Evolutionary conservation across 2,113 vertebrate species (phyloP).

Genomic region (Nyctibius bracteatus): DNA sequence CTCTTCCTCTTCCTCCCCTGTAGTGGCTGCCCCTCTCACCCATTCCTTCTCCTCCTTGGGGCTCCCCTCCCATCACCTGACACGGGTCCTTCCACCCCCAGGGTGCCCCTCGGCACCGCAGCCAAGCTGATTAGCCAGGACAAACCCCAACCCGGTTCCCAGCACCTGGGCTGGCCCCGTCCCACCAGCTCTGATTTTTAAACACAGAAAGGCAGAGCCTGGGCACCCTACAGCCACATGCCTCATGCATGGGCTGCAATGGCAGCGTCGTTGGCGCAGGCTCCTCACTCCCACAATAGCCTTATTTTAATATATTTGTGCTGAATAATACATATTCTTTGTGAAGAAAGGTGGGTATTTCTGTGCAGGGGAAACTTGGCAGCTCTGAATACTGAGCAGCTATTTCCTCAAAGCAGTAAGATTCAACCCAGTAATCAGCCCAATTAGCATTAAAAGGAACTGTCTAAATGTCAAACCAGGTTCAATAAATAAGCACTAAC

Average conservation of each 20-base stretch:
- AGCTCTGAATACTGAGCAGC: conserved; percentile 6
- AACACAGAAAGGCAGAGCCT: background rate
- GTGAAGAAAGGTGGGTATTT: background rate
- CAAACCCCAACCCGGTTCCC: background rate
- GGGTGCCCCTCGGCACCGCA: rapidly evolving
- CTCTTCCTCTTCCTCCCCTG: background rate
- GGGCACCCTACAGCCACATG: rapidly evolving
- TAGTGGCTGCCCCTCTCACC: background rate
- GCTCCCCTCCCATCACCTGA: background rate
- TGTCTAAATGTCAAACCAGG: background rate
- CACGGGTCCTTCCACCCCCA: background rate
- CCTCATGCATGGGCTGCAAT: rapidly evolving
- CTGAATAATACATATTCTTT: background rate
- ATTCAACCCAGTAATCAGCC: background rate
- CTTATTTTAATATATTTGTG: background rate
- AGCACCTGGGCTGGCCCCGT: rapidly evolving
- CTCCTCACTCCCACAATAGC: background rate
- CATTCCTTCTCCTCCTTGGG: background rate
- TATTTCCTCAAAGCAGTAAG: background rate
- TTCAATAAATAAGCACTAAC: background rate
- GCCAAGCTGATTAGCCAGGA: background rate
- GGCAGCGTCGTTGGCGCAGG: background rate
- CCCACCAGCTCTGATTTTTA: rapidly evolving
- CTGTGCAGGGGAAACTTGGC: background rate
- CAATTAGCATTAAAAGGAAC: conserved; percentile 11